Evolutionary conservation across 53 echinoderm and acorn worm species (phyloP).

Genomic region (Henricia sp.): DNA sequence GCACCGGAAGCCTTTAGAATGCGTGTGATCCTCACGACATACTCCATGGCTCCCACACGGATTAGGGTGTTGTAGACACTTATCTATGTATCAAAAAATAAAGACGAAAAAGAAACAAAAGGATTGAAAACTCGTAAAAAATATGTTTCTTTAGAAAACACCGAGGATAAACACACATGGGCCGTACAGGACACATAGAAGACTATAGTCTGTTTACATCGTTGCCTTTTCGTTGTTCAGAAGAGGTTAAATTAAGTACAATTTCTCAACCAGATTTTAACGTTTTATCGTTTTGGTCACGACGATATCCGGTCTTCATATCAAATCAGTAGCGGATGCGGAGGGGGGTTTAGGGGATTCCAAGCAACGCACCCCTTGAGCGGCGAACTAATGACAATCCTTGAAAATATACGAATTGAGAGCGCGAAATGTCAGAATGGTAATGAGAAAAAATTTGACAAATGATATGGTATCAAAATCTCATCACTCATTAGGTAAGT

Average conservation of each 20-base stretch:
- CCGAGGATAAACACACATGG: not conserved
- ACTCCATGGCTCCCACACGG: conserved; percentile 21
- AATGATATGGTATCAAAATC: too few species aligned
- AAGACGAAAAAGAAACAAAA: not conserved
- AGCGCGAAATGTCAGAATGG: too few species aligned
- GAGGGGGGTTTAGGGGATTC: too few species aligned
- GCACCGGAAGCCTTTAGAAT: not conserved
- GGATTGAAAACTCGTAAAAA: not conserved
- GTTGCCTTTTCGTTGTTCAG: not conserved
- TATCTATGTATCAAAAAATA: not conserved
- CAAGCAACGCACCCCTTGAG: too few species aligned
- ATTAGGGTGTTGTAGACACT: not conserved
- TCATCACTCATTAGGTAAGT: too few species aligned
- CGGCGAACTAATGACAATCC: too few species aligned
- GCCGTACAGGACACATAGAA: not conserved
- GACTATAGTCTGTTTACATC: not conserved
- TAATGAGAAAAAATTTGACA: too few species aligned
- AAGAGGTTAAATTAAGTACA: not conserved
- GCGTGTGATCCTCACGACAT: conserved; percentile 9
- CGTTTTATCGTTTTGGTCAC: too few species aligned
- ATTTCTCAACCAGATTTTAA: not conserved
- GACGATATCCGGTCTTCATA: too few species aligned
- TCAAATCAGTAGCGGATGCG: too few species aligned
- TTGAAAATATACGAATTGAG: too few species aligned
- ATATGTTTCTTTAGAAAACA: not conserved